Percentiles rank a stretch among this genome's conserved stretches.
Evolutionary conservation across 2,113 vertebrate genomes (phyloP).

Genomic region (Alectura lathami): DNA sequence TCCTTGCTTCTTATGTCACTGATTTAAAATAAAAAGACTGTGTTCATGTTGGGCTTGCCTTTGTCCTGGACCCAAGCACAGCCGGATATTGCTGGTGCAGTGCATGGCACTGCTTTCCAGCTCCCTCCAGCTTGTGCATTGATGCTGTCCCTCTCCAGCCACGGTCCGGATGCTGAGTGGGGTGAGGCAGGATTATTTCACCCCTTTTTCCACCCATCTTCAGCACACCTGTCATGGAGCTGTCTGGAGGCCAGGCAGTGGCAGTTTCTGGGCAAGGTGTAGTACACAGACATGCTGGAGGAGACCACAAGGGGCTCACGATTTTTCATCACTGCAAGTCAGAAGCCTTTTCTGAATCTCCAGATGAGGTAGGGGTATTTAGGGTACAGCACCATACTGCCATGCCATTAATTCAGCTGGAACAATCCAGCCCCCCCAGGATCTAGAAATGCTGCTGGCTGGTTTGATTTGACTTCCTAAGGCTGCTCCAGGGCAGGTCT

Average conservation of each 20-base stretch:
- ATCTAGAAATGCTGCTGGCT: rapidly evolving
- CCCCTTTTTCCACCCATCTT: no score
- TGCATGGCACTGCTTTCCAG: no score
- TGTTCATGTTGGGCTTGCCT: neutral
- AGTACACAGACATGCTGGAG: neutral
- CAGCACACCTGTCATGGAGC: neutral
- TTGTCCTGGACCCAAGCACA: rapidly evolving
- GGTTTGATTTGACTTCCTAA: no score
- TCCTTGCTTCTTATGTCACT: constrained; percentile 68
- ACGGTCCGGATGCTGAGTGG: neutral
- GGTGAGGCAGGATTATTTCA: rapidly evolving
- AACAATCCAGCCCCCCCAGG: neutral
- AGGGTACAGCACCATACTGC: rapidly evolving
- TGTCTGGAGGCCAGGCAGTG: neutral
- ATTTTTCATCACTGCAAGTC: neutral
- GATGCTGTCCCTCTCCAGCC: neutral
- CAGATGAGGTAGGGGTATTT: neutral
- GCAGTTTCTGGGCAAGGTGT: neutral
- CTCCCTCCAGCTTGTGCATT: neutral
- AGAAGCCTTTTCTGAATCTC: neutral
- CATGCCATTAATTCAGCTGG: neutral
- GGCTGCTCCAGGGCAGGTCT: neutral
- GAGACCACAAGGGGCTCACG: neutral
- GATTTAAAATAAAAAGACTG: constrained; percentile 75
- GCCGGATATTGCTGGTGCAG: neutral